Evolutionary conservation across 2,797 vertebrate species (phyloP).

Genomic region (Miichthys miiuy): DNA sequence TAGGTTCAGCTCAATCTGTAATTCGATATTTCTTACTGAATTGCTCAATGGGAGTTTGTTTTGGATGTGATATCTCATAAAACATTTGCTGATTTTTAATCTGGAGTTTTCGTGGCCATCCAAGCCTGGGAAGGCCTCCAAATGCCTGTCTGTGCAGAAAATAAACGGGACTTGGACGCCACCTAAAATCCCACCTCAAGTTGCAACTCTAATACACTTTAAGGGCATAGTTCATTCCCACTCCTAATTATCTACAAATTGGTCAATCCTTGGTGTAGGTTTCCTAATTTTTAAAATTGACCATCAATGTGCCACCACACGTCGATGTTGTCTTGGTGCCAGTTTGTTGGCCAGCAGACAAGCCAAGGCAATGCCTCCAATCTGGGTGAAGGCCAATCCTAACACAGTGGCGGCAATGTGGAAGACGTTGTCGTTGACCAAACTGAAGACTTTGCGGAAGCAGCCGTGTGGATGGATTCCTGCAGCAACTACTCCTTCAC

Average conservation of each 20-base stretch:
- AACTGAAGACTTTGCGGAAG: slow-evolving; percentile 88
- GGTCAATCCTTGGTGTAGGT: not conserved
- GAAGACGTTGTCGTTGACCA: slow-evolving; percentile 89
- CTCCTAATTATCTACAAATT: slow-evolving; percentile 15
- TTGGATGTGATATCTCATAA: not conserved
- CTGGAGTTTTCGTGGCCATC: not conserved
- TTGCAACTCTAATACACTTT: slow-evolving; percentile 23
- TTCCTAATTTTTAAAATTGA: not conserved
- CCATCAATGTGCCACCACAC: slow-evolving; percentile 70
- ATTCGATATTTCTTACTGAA: not conserved
- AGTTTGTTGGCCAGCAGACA: slow-evolving; percentile 88
- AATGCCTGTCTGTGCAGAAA: not conserved
- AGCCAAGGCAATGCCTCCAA: slow-evolving; percentile 86
- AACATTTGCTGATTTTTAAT: not conserved
- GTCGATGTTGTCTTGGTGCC: slow-evolving; percentile 73
- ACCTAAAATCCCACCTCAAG: not conserved
- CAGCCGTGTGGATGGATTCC: slow-evolving; percentile 88
- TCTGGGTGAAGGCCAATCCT: slow-evolving; percentile 86
- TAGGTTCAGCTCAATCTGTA: not conserved
- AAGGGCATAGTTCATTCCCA: slow-evolving; percentile 3
- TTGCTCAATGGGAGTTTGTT: not conserved
- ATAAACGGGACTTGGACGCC: not conserved
- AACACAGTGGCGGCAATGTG: slow-evolving; percentile 89
- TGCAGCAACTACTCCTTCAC: slow-evolving; percentile 45
- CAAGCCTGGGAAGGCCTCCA: not conserved